Conservation (phyloP, 30 jellyfish, hydroid and myxozoan genomes). For the Sanderia malayensis region DNA sequence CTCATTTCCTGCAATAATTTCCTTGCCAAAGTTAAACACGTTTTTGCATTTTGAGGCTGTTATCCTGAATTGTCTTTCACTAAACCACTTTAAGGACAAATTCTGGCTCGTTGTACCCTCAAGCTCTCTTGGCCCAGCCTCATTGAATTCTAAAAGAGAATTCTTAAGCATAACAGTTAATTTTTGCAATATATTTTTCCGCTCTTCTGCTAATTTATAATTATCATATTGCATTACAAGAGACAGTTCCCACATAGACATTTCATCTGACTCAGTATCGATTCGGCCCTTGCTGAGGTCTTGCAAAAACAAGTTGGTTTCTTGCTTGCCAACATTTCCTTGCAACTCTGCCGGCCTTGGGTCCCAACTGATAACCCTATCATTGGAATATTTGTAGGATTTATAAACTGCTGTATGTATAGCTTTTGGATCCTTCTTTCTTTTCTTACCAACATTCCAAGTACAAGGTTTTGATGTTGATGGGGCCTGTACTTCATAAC, state of each 20-base stretch:
- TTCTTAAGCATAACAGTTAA: constrained; percentile 6
- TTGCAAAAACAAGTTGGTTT: constrained; percentile 14
- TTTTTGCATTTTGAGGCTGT: constrained; percentile 26
- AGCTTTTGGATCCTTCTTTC: constrained; percentile 42
- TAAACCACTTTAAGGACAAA: constrained; percentile 9
- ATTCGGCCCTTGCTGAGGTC: constrained; percentile 19
- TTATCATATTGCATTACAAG: constrained; percentile 25
- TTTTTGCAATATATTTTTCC: constrained; percentile 15
- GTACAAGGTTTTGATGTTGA: constrained; percentile 63
- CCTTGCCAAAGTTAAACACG: constrained; percentile 18
- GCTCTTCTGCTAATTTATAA: constrained; percentile 26
- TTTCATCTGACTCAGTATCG: constrained; percentile 20
- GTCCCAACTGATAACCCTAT: constrained; percentile 38
- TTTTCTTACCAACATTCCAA: constrained; percentile 51
- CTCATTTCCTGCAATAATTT: constrained; percentile 28
- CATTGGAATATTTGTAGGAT: constrained; percentile 25
- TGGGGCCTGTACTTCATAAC: constrained; percentile 35
- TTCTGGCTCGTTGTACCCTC: constrained; percentile 27
- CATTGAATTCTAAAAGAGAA: constrained; percentile 8
- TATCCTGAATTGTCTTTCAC: constrained; percentile 22
- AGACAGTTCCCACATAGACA: constrained; percentile 49
- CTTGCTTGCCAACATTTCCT: constrained; percentile 15
- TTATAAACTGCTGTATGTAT: constrained; percentile 37
- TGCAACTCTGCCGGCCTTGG: constrained; percentile 64
- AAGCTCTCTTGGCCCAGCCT: constrained; percentile 23